phyloP scores from a whole-genome alignment of 2,888 invertebrate genomes.

The Pteria penguin region DNA sequence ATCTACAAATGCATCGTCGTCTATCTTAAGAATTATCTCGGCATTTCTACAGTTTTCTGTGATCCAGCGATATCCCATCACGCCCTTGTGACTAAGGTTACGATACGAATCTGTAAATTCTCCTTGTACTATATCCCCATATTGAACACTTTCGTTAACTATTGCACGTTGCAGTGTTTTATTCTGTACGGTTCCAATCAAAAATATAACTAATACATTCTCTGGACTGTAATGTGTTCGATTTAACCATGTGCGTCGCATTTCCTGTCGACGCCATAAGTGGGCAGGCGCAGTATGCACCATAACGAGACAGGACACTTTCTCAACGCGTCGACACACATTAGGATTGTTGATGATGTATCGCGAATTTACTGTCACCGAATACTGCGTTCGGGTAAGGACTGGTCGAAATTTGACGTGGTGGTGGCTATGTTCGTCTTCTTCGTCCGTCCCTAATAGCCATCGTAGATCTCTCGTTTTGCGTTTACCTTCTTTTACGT shows the following conservation, averaged over 20 bases:
- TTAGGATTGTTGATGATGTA: conserved; percentile 36
- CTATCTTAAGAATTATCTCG: conserved; percentile 47
- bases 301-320: conserved; percentile 34
- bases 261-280: conserved; percentile 29
- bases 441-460: conserved; percentile 4
- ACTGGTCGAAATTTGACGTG: not conserved
- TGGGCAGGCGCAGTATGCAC: conserved; percentile 36
- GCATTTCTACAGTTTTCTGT: conserved; percentile 49
- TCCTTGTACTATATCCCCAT: conserved; percentile 52
- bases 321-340: conserved; percentile 32
- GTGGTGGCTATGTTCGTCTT: not conserved
- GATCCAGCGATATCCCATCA: conserved; percentile 52
- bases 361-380: conserved; percentile 12
- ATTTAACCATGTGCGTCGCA: conserved; percentile 41
- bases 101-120: conserved; percentile 50
- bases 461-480: not conserved
- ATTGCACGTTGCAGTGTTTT: conserved; percentile 25
- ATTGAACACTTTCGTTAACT: conserved; percentile 32
- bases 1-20: conserved; percentile 53
- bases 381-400: conserved; percentile 33
- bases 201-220: conserved; percentile 45
- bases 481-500: not conserved
- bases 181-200: conserved; percentile 36
- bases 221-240: conserved; percentile 40
- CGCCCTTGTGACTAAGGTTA: conserved; percentile 54